phyloP scores from a whole-genome alignment of 1,140 invertebrate genomes.

The Ericerus pela region DNA sequence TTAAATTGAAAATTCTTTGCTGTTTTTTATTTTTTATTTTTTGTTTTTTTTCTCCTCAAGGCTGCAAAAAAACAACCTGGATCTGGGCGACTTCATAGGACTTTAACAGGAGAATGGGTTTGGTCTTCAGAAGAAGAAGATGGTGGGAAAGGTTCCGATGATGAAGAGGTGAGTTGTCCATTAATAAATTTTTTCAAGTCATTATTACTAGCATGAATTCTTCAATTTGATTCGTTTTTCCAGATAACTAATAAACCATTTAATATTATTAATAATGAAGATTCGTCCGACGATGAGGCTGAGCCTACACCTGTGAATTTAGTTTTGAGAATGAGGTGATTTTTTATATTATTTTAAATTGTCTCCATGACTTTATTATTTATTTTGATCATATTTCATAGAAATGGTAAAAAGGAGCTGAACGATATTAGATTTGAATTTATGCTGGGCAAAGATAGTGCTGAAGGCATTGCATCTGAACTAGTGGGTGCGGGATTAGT shows the following conservation, averaged over 20 bases:
- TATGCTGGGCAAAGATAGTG: constrained; percentile 74
- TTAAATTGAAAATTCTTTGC: not conserved
- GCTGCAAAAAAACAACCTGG: constrained; percentile 72
- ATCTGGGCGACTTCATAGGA: constrained; percentile 79
- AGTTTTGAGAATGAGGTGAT: constrained; percentile 60
- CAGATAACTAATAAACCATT: constrained; percentile 35
- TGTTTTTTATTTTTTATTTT: constrained; percentile 14
- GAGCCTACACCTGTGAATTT: constrained; percentile 45
- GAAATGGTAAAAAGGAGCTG: constrained; percentile 76
- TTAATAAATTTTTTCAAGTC: not conserved
- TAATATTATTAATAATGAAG: constrained; percentile 36
- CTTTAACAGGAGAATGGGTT: constrained; percentile 93
- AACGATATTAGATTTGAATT: constrained; percentile 98
- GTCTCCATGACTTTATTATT: not conserved
- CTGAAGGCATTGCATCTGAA: constrained; percentile 87
- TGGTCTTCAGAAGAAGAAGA: constrained; percentile 83
- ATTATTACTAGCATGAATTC: not conserved
- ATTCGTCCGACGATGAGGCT: constrained; percentile 32
- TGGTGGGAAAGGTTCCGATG: constrained; percentile 32
- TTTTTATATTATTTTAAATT: constrained; percentile 15
- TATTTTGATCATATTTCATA: constrained; percentile 17
- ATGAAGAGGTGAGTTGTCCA: constrained; percentile 23
- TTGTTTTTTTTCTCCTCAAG: constrained; percentile 28
- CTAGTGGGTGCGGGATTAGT: constrained; percentile 87
- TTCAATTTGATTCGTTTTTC: constrained; percentile 11